Evolutionary conservation across 2,888 invertebrate species (phyloP).

Genomic region (Ferdinandea cuprea): DNA sequence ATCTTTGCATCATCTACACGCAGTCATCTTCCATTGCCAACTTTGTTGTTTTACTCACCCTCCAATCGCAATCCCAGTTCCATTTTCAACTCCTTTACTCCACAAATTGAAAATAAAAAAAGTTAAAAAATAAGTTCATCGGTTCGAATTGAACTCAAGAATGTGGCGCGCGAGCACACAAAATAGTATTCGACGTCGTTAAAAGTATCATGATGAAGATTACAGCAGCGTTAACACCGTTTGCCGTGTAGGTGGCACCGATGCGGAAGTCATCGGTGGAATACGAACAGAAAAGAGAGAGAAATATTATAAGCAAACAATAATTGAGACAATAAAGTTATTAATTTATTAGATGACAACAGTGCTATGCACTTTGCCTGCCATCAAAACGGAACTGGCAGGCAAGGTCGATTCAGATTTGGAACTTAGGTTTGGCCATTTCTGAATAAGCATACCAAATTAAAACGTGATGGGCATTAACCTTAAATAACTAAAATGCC

Average conservation of each 20-base stretch:
- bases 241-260: conserved; percentile 53
- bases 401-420: conserved; percentile 37
- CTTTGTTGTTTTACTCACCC: conserved; percentile 26
- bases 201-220: conserved; percentile 36
- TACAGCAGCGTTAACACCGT: conserved; percentile 45
- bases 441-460: conserved; percentile 20
- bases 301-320: conserved; percentile 13
- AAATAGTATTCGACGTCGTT: conserved; percentile 5
- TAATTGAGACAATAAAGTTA: conserved; percentile 57
- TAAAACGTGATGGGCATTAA: conserved; percentile 22
- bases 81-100: conserved; percentile 1
- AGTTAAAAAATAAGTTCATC: conserved; percentile 53
- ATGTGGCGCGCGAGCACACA: conserved; percentile 13
- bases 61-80: not conserved
- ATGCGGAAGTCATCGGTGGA: conserved; percentile 53
- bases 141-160: conserved; percentile 53
- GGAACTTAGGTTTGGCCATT: conserved; percentile 1
- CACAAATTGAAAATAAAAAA: conserved; percentile 14
- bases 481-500: conserved; percentile 18
- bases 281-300: conserved; percentile 17
- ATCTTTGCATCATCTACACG: conserved; percentile 27
- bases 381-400: conserved; percentile 43
- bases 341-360: conserved; percentile 55
- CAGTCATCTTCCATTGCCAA: conserved; percentile 21
- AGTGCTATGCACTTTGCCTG: conserved; percentile 36